Percentiles rank a stretch among this genome's conserved stretches.
These are phyloP conservation scores for Peromyscus aztecus DNA, from an alignment of 2,797 vertebrate species.

Conservation along the genomic window DNA sequence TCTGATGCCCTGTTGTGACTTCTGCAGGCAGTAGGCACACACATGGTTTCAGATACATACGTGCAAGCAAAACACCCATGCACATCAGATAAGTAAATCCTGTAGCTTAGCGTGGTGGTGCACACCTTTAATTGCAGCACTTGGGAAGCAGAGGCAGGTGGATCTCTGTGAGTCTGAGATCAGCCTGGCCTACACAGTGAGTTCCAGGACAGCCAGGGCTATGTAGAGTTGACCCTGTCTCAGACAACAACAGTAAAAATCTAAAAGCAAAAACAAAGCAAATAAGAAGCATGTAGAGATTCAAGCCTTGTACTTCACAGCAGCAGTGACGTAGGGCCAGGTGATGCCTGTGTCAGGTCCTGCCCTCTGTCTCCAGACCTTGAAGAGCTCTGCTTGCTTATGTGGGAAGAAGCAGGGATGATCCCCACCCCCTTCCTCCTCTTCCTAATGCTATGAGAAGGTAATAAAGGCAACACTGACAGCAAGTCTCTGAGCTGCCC, in stretches of 20 bases:
- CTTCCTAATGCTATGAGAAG: not conserved
- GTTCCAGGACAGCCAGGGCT: not conserved
- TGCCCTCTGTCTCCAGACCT: constrained; percentile 1
- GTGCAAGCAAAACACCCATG: not conserved
- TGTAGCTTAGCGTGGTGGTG: not conserved
- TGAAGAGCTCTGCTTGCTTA: not conserved
- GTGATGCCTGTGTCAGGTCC: not conserved
- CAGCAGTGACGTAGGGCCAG: not conserved
- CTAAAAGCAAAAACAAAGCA: not conserved
- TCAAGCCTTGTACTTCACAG: not conserved
- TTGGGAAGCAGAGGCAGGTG: not conserved
- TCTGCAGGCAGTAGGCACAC: not conserved
- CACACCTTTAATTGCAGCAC: not conserved
- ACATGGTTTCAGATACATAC: not conserved
- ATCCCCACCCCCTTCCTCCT: not conserved
- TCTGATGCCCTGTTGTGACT: not conserved
- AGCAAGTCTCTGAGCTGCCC: not conserved
- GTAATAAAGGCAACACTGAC: not conserved
- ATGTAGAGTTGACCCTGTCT: not conserved
- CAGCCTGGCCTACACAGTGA: not conserved
- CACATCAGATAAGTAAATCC: not conserved
- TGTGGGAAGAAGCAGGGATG: not conserved
- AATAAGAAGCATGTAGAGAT: not conserved
- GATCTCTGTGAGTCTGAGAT: not conserved
- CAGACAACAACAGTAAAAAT: not conserved